Conservation (phyloP, 1,140 invertebrate species). For the Drosophila subobscura region DNA sequence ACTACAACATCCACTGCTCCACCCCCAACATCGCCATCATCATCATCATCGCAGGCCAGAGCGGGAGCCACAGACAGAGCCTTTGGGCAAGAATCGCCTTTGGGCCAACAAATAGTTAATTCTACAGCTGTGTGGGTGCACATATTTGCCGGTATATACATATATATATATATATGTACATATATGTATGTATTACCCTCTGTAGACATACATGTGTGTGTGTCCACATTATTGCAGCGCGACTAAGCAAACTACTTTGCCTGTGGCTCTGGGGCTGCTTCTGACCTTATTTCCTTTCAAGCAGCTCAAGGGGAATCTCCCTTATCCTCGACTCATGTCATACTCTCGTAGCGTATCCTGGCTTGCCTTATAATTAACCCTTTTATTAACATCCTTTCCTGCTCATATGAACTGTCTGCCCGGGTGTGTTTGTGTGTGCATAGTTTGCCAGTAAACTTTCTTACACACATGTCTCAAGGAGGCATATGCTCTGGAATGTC, state of each 20-base stretch:
- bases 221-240: conserved; percentile 57
- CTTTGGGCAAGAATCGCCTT: conserved; percentile 52
- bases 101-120: conserved; percentile 62
- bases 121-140: conserved; percentile 34
- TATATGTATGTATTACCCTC: not conserved
- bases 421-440: conserved; percentile 5
- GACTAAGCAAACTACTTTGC: conserved; percentile 63
- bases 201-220: conserved; percentile 4
- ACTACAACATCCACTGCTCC: conserved; percentile 4
- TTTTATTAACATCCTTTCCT: conserved; percentile 56
- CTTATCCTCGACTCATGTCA: conserved; percentile 18
- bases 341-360: conserved; percentile 19
- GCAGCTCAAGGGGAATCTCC: conserved; percentile 25
- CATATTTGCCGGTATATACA: not conserved
- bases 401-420: not conserved
- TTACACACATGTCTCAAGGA: not conserved
- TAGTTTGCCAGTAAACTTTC: conserved; percentile 7
- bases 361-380: conserved; percentile 69
- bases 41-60: conserved; percentile 23
- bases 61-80: conserved; percentile 20
- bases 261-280: conserved; percentile 13
- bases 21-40: not conserved
- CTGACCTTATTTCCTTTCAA: conserved; percentile 40
- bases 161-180: too few species aligned
- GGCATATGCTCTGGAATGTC: conserved; percentile 8